Evolutionary conservation across 2,888 invertebrate genomes (phyloP).

Genomic region (Pycnomerus fuliginosus): DNA sequence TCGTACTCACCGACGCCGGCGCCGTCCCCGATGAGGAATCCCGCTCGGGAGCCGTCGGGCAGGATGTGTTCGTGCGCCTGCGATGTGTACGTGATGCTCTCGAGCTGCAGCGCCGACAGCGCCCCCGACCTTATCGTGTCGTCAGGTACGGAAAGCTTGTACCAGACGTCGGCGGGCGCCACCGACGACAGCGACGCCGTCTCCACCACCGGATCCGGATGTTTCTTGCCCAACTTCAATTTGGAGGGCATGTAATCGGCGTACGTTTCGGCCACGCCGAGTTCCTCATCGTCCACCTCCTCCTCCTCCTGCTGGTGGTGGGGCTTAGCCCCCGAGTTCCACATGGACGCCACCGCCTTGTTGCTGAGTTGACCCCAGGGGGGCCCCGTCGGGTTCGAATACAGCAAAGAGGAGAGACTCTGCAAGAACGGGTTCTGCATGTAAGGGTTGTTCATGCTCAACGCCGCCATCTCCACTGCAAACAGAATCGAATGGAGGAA

Average conservation of each 20-base stretch:
- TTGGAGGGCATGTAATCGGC: conserved; percentile 98
- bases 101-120: conserved; percentile 93
- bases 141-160: conserved; percentile 79
- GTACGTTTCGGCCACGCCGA: conserved; percentile 98
- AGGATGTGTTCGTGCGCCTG: conserved; percentile 94
- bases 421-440: conserved; percentile 49
- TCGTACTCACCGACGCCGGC: conserved; percentile 99
- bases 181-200: conserved; percentile 97
- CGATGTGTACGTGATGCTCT: conserved; percentile 95
- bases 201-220: conserved; percentile 99
- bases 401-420: conserved; percentile 46
- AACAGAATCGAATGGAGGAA: too few species aligned
- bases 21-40: conserved; percentile 96
- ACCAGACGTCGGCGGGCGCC: conserved; percentile 91
- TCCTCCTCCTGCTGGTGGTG: conserved; percentile 50
- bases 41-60: conserved; percentile 87
- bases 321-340: conserved; percentile 51
- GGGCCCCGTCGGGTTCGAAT: conserved; percentile 38
- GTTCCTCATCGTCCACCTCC: conserved; percentile 86
- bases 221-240: conserved; percentile 89
- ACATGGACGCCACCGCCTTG: conserved; percentile 62
- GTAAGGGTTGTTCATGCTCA: conserved; percentile 52
- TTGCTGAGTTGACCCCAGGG: conserved; percentile 51
- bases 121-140: conserved; percentile 81
- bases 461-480: conserved; percentile 66